Conservation (phyloP, 2,888 invertebrate genomes). For the Globia sparganii region DNA sequence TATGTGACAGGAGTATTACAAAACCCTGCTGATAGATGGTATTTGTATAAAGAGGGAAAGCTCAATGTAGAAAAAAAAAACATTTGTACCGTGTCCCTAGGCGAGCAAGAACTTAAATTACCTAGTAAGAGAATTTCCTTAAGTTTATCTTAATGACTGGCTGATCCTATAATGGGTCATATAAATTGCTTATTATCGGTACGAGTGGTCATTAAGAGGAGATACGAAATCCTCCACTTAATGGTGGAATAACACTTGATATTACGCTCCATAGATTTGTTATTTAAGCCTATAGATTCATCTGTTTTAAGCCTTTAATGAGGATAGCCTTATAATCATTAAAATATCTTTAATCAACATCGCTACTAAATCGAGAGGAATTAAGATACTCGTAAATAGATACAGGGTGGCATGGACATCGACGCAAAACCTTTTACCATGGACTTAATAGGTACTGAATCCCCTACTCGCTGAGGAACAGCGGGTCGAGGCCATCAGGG, state of each 20-base stretch:
- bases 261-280: constrained; percentile 57
- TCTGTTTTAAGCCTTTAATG: constrained; percentile 12
- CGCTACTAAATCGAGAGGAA: background rate
- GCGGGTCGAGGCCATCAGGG: no score
- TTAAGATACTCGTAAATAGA: background rate
- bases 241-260: constrained; percentile 64
- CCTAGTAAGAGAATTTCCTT: constrained; percentile 72
- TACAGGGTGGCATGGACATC: background rate
- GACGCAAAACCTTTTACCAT: background rate
- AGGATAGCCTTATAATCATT: background rate
- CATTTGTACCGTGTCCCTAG: constrained; percentile 55
- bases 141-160: constrained; percentile 82
- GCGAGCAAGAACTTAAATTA: constrained; percentile 70
- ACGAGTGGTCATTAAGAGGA: constrained; percentile 75
- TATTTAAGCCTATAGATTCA: constrained; percentile 34
- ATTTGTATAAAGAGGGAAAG: constrained; percentile 36
- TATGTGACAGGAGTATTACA: constrained; percentile 81
- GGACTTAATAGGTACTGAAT: background rate
- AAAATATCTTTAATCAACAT: background rate
- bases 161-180: constrained; percentile 83
- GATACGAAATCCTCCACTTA: constrained; percentile 71
- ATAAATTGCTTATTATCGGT: constrained; percentile 85
- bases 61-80: constrained; percentile 38
- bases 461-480: no score
- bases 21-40: constrained; percentile 75